Percentiles rank a stretch among this genome's conserved stretches.
phyloP scores from a whole-genome alignment of 1,140 invertebrate genomes.

The Trachymyrmex cornetzi region DNA sequence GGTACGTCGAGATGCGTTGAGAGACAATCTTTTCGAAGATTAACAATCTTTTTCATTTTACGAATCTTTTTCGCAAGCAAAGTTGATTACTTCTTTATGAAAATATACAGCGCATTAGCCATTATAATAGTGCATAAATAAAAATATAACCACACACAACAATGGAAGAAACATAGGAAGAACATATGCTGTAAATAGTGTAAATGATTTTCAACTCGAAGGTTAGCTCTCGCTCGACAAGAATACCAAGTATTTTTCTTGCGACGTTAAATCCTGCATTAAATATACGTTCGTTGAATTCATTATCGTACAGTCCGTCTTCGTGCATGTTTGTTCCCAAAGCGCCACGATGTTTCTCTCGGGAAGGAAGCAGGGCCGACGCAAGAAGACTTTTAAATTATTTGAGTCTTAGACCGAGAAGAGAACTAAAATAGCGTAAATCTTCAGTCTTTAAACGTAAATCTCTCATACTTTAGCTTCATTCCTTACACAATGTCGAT shows the following conservation, averaged over 20 bases:
- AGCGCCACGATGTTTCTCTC: not conserved
- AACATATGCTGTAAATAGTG: not conserved
- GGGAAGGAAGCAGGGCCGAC: conserved; percentile 23
- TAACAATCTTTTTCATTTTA: not conserved
- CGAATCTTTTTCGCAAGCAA: not conserved
- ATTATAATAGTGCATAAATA: not conserved
- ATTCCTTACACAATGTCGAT: not conserved
- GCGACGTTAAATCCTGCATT: conserved; percentile 45
- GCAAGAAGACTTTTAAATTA: conserved; percentile 30
- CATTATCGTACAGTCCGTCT: conserved; percentile 44
- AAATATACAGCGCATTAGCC: not conserved
- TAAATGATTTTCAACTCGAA: conserved; percentile 4
- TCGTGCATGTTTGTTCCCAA: conserved; percentile 32
- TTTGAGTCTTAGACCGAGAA: not conserved
- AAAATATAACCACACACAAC: not conserved
- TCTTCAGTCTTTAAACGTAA: not conserved
- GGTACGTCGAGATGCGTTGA: not conserved
- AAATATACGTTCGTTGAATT: conserved; percentile 52
- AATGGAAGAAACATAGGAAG: not conserved
- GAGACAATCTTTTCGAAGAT: not conserved
- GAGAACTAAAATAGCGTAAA: not conserved
- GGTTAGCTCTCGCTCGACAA: not conserved
- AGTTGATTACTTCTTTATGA: not conserved
- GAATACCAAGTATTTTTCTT: conserved; percentile 41
- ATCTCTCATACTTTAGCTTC: not conserved